Conservation (phyloP, 2,113 vertebrate genomes). For the Deroptyus accipitrinus region DNA sequence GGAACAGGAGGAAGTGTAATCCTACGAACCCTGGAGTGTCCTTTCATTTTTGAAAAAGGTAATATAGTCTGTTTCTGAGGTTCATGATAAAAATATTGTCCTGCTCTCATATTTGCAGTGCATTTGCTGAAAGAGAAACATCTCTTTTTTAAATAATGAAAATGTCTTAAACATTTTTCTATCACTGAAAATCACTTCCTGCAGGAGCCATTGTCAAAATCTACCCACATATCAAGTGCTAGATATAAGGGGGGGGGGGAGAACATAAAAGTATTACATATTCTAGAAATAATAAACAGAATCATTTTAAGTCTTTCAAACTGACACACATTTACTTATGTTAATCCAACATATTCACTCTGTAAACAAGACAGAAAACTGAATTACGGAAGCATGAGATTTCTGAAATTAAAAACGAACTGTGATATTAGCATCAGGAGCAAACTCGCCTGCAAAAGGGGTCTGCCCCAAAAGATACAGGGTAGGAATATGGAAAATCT, state of each 20-base stretch:
- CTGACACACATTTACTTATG: background rate
- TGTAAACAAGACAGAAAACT: background rate
- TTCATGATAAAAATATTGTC: background rate
- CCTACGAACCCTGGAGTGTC: background rate
- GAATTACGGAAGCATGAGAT: background rate
- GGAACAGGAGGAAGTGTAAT: background rate
- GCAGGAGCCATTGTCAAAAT: background rate
- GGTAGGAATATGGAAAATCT: background rate
- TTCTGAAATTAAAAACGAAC: background rate
- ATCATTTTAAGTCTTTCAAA: background rate
- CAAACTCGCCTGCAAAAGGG: background rate
- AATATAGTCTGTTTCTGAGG: background rate
- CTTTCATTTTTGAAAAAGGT: background rate
- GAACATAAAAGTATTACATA: background rate
- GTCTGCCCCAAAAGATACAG: background rate
- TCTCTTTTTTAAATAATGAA: conserved; percentile 27
- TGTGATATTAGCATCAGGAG: background rate
- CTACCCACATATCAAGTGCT: background rate
- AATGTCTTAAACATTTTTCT: background rate
- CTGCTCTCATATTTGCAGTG: background rate
- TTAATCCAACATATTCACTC: background rate
- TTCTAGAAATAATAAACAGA: background rate
- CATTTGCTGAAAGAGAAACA: conserved; percentile 1
- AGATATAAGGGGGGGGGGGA: background rate
- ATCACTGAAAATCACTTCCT: conserved; percentile 26